Evolutionary conservation across 2,113 vertebrate species (phyloP).

Genomic region (Coryphaenoides rupestris): DNA sequence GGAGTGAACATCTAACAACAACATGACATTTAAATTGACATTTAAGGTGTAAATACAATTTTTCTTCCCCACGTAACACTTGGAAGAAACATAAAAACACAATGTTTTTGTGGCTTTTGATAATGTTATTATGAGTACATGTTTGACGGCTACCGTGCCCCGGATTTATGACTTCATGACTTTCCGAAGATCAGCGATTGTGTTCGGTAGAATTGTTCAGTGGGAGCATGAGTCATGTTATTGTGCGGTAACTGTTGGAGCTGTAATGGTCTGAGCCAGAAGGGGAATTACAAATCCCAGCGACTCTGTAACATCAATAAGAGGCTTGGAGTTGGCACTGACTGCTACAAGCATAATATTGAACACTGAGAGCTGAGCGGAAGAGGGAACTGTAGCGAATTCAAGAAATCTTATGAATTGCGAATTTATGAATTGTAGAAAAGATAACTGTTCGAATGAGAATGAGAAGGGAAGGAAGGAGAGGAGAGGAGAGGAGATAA

Average conservation of each 20-base stretch:
- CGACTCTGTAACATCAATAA: background rate
- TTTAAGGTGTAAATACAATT: no score
- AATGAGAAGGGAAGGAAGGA: background rate
- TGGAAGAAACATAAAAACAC: background rate
- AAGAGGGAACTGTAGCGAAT: no score
- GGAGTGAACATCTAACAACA: no score
- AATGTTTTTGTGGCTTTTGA: background rate
- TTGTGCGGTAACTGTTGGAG: background rate
- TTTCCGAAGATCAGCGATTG: background rate
- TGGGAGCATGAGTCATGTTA: background rate
- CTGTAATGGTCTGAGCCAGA: background rate
- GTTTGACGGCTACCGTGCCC: background rate
- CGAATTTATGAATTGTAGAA: no score
- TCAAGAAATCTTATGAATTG: no score
- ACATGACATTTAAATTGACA: no score
- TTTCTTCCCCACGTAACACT: no score
- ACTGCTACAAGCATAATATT: background rate
- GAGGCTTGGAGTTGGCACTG: no score
- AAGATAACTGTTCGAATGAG: no score
- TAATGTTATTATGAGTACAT: background rate
- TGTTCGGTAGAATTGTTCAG: background rate
- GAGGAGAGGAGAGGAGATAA: constrained; percentile 1
- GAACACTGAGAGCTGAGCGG: background rate
- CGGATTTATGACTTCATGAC: no score
- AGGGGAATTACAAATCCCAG: background rate